A percentile compares a stretch with the other conserved stretches of the same genome.
These are phyloP conservation scores for Caenorhabditis tropicalis DNA, from an alignment of 1,140 invertebrate species.

Conservation along the genomic window DNA sequence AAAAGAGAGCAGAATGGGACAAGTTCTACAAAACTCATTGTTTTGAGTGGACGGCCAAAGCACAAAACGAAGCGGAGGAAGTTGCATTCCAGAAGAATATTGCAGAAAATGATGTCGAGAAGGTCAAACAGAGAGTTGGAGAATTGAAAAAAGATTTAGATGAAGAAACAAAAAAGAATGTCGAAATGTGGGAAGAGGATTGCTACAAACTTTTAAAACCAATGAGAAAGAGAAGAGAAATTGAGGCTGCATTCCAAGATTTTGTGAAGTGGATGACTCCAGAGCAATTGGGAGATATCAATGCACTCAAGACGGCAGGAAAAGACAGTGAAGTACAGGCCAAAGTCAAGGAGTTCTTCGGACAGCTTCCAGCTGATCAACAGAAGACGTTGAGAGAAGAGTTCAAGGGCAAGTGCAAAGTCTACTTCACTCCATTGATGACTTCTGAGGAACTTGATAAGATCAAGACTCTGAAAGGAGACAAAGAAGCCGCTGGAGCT, in stretches of 20 bases:
- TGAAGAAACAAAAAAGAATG: neutral
- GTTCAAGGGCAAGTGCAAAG: constrained; percentile 50
- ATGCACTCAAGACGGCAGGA: neutral
- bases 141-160: constrained; percentile 18
- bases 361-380: constrained; percentile 30
- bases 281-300: constrained; percentile 32
- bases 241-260: constrained; percentile 28
- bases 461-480: constrained; percentile 7
- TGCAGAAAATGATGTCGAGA: neutral
- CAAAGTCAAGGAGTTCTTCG: constrained; percentile 36
- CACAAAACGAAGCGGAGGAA: neutral
- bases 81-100: neutral
- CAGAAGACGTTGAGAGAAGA: constrained; percentile 41
- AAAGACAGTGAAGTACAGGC: constrained; percentile 4
- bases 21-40: constrained; percentile 15
- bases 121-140: neutral
- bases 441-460: neutral
- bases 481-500: constrained; percentile 14
- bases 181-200: constrained; percentile 33
- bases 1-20: constrained; percentile 26
- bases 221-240: constrained; percentile 23
- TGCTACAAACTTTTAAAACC: constrained; percentile 22
- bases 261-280: constrained; percentile 45
- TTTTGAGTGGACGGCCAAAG: constrained; percentile 19
- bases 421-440: constrained; percentile 6